Evolutionary conservation across 2,797 vertebrate genomes (phyloP).

Genomic region (Poecile montanus): DNA sequence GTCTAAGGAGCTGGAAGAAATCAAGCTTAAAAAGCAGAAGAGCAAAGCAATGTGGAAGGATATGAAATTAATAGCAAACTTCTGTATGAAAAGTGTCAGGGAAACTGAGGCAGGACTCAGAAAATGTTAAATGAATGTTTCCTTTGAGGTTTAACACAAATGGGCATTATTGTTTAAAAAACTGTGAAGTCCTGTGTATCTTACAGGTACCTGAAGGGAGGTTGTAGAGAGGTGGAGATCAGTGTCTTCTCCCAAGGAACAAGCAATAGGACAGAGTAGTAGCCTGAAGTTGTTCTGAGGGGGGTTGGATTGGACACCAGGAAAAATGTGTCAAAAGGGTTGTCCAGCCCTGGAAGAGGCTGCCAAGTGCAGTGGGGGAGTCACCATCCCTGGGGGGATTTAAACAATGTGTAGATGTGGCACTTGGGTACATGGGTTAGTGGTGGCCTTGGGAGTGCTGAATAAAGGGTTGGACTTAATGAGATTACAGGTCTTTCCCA

Average conservation of each 20-base stretch:
- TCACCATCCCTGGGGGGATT: background rate
- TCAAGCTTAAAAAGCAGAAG: background rate
- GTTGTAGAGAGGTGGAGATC: background rate
- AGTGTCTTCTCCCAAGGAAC: background rate
- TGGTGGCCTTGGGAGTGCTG: background rate
- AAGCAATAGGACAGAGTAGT: background rate
- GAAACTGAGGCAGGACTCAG: background rate
- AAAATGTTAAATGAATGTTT: background rate
- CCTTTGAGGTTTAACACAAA: background rate
- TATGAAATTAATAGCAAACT: background rate
- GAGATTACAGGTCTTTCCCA: background rate
- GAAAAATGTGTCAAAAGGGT: background rate
- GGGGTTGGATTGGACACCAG: accelerated
- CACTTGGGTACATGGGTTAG: background rate
- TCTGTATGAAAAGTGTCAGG: background rate
- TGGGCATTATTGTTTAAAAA: background rate
- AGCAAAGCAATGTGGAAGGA: background rate
- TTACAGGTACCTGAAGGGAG: background rate
- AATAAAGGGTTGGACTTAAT: background rate
- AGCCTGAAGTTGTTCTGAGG: background rate
- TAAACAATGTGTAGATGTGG: accelerated
- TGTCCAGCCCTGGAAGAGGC: background rate
- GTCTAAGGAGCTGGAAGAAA: background rate
- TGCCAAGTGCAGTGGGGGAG: background rate
- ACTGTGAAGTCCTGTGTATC: background rate